Evolutionary conservation across 2,888 invertebrate species (phyloP).

Genomic region (Pollenia angustigena): DNA sequence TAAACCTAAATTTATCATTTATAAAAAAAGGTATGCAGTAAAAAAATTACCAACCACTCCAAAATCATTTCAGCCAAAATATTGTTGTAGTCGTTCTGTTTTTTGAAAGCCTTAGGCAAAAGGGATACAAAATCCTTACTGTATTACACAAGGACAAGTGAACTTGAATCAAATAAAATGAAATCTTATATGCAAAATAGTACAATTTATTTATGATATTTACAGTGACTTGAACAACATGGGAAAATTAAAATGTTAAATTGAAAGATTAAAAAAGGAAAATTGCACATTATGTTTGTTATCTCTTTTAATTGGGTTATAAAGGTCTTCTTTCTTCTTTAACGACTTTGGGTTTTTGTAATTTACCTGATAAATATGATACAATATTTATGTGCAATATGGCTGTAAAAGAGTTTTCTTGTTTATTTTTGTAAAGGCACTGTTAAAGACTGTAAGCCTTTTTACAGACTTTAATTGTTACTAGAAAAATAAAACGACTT

Average conservation of each 20-base stretch:
- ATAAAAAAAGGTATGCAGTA: too few relatives aligned
- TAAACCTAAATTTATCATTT: too few relatives aligned
- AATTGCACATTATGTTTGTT: constrained; percentile 4
- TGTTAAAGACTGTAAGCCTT: too few relatives aligned
- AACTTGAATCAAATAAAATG: neutral
- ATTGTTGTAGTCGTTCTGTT: neutral
- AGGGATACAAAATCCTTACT: neutral
- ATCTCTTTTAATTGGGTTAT: constrained; percentile 14
- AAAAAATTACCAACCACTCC: too few relatives aligned
- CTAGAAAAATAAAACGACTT: neutral
- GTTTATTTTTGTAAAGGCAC: too few relatives aligned
- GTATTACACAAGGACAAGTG: too few relatives aligned
- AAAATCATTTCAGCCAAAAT: too few relatives aligned
- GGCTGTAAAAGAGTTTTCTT: too few relatives aligned
- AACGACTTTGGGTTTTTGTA: neutral
- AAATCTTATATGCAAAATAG: constrained; percentile 2
- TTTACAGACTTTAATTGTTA: too few relatives aligned
- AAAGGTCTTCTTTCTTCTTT: constrained; percentile 18
- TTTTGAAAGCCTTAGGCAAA: neutral
- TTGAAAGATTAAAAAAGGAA: neutral
- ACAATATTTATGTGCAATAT: too few relatives aligned
- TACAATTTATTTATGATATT: neutral
- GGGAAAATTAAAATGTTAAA: neutral
- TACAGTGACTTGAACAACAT: neutral
- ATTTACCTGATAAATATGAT: too few relatives aligned